Evolutionary conservation across 2,797 vertebrate genomes (phyloP), one percentile per base, ranked within the genome.

Genomic region (Enteromius afrohamiltoni): DNA sequence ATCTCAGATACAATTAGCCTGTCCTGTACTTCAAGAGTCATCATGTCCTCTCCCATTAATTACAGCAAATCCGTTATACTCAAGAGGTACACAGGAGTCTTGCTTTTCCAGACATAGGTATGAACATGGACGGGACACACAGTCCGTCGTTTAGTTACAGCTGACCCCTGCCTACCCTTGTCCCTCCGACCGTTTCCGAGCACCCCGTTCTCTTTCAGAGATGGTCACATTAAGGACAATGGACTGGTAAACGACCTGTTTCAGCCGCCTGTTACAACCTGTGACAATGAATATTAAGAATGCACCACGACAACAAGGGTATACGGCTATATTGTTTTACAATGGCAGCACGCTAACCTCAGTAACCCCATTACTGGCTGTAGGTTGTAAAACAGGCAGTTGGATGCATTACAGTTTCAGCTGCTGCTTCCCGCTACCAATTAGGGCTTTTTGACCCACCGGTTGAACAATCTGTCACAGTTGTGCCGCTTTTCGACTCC

Each of bases 1-100:
- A 89, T 90, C 88, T 87, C 86, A 92, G 93, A 94, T 89, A 82
- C 76, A 91, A 94, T 93, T 94, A 93, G 90, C 89, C 87, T 88
- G 85, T 83, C 67, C 83, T 49, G 40, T 85, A 83, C 83, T 91
- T 91, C 86, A 89, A 90, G 91, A 91, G 51, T 85, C 82, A 85
- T 87, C 87, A 89, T 40, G 83, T 77, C 70, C 77, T 53, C 89
- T 91, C 87, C 88, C 86, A 87, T 93, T 94, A 94, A 95, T 95
- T 92, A 93, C 87, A 91, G 87, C 86, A 87, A 92, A 91, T 88
- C 88, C 89, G 91, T 92, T 90, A 90, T 88, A 88, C 85, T 62
- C 78, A 85, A 80, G 85, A 83, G 74, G 86, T 89, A 89, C 82
- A 76, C 19, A 47, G 37, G 40, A 10, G 17, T 47, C 31, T 23